phyloP scores from a whole-genome alignment of 2,113 vertebrate genomes.

The Aegypius monachus region DNA sequence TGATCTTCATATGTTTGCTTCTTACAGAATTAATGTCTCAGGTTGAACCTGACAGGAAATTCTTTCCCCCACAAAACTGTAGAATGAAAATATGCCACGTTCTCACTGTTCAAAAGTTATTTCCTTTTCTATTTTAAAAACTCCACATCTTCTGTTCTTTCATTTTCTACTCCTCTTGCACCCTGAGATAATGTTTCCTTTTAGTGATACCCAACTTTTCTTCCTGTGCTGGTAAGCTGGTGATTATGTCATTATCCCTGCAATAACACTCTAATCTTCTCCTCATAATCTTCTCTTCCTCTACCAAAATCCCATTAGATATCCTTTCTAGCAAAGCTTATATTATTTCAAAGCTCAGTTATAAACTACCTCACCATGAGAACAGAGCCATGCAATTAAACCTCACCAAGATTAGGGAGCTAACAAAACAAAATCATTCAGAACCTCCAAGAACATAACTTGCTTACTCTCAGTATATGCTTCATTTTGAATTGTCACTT shows the following conservation, averaged over 20 bases:
- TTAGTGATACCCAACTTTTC: neutral
- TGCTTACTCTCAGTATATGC: neutral
- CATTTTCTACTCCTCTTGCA: neutral
- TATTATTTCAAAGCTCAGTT: constrained; percentile 10
- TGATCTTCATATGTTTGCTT: neutral
- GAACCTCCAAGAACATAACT: constrained; percentile 4
- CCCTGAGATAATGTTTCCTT: neutral
- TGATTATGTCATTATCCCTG: constrained; percentile 32
- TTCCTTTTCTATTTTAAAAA: neutral
- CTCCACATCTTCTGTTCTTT: neutral
- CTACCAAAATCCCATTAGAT: constrained; percentile 33
- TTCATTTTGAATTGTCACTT: constrained; percentile 10
- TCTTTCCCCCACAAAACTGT: neutral
- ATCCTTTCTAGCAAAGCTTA: neutral
- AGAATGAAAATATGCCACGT: neutral
- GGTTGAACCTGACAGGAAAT: neutral
- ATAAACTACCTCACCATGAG: neutral
- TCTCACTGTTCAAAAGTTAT: neutral
- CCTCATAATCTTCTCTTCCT: neutral
- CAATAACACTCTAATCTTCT: constrained; percentile 33
- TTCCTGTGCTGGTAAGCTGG: neutral
- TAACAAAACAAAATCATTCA: constrained; percentile 8
- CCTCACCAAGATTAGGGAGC: neutral
- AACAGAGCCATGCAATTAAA: constrained; percentile 23
- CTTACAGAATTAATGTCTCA: neutral